These are phyloP conservation scores for Porites evermanni DNA, from an alignment of 92 coral and sea anemone genomes.

Conservation along the genomic window DNA sequence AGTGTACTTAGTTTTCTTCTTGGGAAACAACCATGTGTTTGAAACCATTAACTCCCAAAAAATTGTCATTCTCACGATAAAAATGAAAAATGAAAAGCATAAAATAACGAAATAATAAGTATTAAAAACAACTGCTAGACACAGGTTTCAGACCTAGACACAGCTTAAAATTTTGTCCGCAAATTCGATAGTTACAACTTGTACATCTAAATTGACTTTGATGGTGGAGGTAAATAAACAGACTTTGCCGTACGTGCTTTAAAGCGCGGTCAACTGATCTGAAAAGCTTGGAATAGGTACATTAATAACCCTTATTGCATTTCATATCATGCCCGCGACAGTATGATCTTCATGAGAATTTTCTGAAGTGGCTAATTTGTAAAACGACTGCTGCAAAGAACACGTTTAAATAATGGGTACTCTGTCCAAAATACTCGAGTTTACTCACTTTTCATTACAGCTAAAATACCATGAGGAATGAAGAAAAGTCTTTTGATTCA, in stretches of 20 bases:
- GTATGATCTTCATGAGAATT: background rate
- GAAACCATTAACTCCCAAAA: background rate
- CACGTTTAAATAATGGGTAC: background rate
- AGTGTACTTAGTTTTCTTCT: background rate
- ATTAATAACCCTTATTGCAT: background rate
- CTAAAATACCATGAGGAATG: slow-evolving; percentile 3
- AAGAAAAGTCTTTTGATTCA: background rate
- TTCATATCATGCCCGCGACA: background rate
- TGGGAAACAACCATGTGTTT: slow-evolving; percentile 7
- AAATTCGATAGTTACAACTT: no score
- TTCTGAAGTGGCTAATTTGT: background rate
- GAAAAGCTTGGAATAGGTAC: background rate
- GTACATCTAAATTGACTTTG: no score
- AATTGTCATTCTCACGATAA: no score
- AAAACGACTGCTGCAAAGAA: background rate
- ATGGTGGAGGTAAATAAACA: no score
- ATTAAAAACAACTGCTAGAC: no score
- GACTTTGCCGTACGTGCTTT: background rate
- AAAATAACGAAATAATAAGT: no score
- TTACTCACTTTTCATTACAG: background rate
- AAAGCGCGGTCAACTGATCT: background rate
- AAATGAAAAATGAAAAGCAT: no score
- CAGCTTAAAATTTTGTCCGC: no score
- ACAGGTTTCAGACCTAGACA: no score
- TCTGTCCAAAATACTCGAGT: background rate